A percentile compares a stretch with the other conserved stretches of the same genome.
These are phyloP conservation scores for Decapterus maruadsi DNA, from an alignment of 2,797 vertebrate genomes.

Conservation along the genomic window DNA sequence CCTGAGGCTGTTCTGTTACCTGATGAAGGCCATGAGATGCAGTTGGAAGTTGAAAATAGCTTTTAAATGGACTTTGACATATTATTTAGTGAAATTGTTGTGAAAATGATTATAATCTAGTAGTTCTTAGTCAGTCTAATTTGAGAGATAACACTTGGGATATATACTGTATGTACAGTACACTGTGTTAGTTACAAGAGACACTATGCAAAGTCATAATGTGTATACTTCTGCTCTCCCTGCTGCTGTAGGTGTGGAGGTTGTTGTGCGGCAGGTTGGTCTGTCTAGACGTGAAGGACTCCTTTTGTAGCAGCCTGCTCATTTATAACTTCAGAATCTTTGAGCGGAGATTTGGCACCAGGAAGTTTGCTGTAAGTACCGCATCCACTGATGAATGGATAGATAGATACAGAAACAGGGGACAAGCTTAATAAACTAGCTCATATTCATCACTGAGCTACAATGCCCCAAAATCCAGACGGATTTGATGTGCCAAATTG, in stretches of 20 bases:
- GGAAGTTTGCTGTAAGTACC: constrained; percentile 94
- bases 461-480: neutral
- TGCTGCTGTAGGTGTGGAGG: constrained; percentile 90
- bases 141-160: neutral
- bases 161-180: too few relatives aligned
- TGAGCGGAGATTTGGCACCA: constrained; percentile 95
- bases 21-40: neutral
- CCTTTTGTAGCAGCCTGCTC: constrained; percentile 95
- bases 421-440: neutral
- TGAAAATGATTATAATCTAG: neutral
- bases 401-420: neutral
- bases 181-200: neutral
- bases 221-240: neutral
- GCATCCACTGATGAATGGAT: neutral
- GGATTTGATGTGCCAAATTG: neutral
- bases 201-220: neutral
- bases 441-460: neutral
- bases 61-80: neutral
- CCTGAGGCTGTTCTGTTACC: neutral
- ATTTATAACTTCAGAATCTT: constrained; percentile 98
- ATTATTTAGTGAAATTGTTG: neutral
- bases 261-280: constrained; percentile 90
- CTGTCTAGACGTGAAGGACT: constrained; percentile 95
- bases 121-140: neutral
- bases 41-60: neutral